Base-by-base conservation (phyloP, 2,888 invertebrate genomes). In the Xestia ashworthii region DNA sequence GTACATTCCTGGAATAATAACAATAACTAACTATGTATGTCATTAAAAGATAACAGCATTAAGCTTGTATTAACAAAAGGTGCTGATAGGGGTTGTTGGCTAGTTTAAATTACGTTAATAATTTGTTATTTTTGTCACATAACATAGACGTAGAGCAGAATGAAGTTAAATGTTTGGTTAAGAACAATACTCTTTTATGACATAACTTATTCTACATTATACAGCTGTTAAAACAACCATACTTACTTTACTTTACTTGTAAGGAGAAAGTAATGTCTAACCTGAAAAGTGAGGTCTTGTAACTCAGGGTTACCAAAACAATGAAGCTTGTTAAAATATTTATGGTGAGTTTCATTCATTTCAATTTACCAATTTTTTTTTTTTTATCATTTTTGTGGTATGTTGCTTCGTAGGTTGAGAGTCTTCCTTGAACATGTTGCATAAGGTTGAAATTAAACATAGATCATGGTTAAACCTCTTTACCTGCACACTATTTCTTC, bases 401-500 rank as follows among this genome's bases (percentile, higher is more conserved):
- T 5, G 14, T 14, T 58, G n/a, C 1, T 58, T 58, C 25, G 8
- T 25, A 58, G 6, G 25, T 58, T 25, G 58, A 55, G 14, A 5
- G 25, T 58, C 58, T 58, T 14, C 16, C 14, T 58, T 16, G 32
- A 58, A 58, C 16, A 58, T 11, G 53, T 58, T 32, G 6, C 25
- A 25, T 14, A 58, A 58, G 1, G 16, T 19, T 9, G 9, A 62
- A 62, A 62, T 9, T 38, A 32, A 62, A 62, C 32, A 38, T 32
- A 38, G 38, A 4, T 32, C 38, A 38, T 19, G 62, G 3, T 8
- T 5, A 41, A 73, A 53, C n/a, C 3, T 2, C 5, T 22, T 58
- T 85, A 97, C 97, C 90, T 97, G 97, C 58, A 97, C 93, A 92
- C 98, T 98, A 89, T 98, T 98, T 86, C 98, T 97, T 76, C 98